phyloP scores from a whole-genome alignment of 2,797 vertebrate species.

The Crotalus adamanteus region DNA sequence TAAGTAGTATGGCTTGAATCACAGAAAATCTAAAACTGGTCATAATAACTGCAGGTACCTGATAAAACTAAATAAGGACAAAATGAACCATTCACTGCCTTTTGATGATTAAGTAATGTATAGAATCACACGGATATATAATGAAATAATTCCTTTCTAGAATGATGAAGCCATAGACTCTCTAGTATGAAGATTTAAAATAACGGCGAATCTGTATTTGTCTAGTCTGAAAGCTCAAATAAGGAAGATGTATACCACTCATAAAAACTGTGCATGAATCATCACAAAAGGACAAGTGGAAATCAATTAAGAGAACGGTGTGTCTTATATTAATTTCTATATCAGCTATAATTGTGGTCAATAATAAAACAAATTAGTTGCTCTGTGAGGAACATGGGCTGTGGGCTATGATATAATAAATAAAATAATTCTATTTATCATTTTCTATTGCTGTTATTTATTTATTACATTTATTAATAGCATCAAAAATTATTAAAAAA shows the following conservation, averaged over 20 bases:
- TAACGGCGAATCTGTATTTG: not conserved
- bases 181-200: not conserved
- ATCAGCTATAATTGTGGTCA: conserved; percentile 2
- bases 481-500: not conserved
- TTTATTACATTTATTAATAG: not conserved
- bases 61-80: not conserved
- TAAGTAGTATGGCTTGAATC: not conserved
- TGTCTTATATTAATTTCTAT: conserved; percentile 5
- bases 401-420: too few relatives aligned
- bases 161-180: not conserved
- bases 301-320: not conserved
- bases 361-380: not conserved
- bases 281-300: conserved; percentile 8
- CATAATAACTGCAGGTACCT: not conserved
- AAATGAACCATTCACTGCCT: not conserved
- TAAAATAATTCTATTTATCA: not conserved
- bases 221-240: not conserved
- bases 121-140: not conserved
- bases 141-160: not conserved
- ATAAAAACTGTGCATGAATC: not conserved
- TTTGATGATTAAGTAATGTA: not conserved
- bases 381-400: too few relatives aligned
- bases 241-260: not conserved
- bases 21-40: not conserved
- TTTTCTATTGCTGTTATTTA: not conserved